phyloP scores from a whole-genome alignment of 2,888 invertebrate species.

The Agrotis exclamationis region DNA sequence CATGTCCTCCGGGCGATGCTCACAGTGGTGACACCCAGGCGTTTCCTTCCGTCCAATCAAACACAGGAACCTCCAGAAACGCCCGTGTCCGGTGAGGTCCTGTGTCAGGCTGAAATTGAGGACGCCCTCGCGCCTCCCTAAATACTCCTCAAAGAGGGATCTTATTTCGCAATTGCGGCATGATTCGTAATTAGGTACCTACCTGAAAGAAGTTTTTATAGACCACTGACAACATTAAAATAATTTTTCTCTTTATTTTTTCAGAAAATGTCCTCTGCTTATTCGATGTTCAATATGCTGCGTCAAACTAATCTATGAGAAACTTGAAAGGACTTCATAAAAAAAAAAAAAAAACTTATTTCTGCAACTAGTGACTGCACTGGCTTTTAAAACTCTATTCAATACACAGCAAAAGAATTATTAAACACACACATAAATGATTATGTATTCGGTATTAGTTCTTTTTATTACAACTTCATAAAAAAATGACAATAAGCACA shows the following conservation, averaged over 20 bases:
- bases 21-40: too few relatives aligned
- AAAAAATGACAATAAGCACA: too few relatives aligned
- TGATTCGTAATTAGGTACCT: too few relatives aligned
- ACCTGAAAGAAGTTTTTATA: neutral
- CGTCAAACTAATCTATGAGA: conserved; percentile 2
- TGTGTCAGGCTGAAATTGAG: too few relatives aligned
- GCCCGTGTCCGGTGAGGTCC: too few relatives aligned
- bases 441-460: neutral
- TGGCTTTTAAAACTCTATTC: too few relatives aligned
- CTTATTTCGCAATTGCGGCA: conserved; percentile 69
- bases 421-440: neutral
- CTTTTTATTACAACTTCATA: neutral
- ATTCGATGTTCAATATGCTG: conserved; percentile 36
- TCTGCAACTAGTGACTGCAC: neutral
- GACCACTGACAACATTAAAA: neutral
- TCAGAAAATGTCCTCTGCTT: conserved; percentile 39
- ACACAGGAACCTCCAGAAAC: too few relatives aligned
- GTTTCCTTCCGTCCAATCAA: too few relatives aligned
- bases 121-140: conserved; percentile 22
- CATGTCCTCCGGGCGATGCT: too few relatives aligned
- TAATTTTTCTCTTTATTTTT: neutral
- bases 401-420: neutral
- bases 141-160: too few relatives aligned
- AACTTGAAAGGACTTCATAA: neutral
- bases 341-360: neutral